Evolutionary conservation across 2,888 invertebrate species (phyloP), one percentile per base, ranked within the genome.

Genomic region (Oxystoma pomonae): DNA sequence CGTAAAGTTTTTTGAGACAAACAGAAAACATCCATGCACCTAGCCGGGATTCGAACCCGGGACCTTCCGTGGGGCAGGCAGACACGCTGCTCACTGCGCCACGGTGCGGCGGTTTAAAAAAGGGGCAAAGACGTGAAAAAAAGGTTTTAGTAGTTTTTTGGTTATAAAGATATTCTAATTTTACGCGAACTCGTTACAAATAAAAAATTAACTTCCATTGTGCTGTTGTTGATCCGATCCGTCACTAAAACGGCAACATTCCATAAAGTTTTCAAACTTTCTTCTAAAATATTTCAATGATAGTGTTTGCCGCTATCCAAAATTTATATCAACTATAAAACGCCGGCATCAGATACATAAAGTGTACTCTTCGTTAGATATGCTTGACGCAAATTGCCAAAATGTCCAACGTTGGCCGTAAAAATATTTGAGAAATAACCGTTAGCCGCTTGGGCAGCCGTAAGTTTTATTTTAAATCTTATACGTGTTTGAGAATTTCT

Each of bases 261-360:
- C 35, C 12, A 7, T 35, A 35, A 35, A 12, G 5, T 35, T 35
- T 35, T 5, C n/a, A 5, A 19, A 53, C 53, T 53, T 53, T 53
- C n/a, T 9, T 53, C 17, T 53, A 53, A 53, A 19, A 53, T 53
- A 53, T 53, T 53, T 19, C 53, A 19, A 7, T 19, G 53, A 53
- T 53, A 12, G 53, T n/a, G 22, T 60, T n/a, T n/a, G n/a, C 60
- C 59, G 20, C 59, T 65, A 65, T 65, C 63, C 62, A 35, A 66
- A 61, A 66, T 66, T 66, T 66, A 66, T 66, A 64, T 66, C 66
- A 66, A 58, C 63, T 53, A 66, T 66, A 63, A 66, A 66, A 66
- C 63, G 63, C 66, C 61, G 56, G 61, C 12, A 3, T 35, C 63
- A 63, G 59, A 62, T 66, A 58, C 66, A 66, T 66, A 66, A 66